Evolutionary conservation across 2,888 invertebrate genomes (phyloP).

Genomic region (Rhogogaster chlorosoma): DNA sequence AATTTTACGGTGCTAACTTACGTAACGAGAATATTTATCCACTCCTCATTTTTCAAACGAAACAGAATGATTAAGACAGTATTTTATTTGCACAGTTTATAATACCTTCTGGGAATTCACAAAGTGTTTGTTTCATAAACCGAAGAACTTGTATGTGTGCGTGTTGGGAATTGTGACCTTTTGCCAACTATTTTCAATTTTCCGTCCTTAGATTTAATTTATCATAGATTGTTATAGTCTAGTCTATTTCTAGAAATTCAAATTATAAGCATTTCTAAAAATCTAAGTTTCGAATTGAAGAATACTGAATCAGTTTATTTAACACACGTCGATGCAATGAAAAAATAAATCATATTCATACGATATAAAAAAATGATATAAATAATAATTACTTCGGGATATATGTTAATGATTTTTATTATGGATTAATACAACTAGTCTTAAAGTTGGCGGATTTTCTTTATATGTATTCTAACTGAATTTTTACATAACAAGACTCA

Average conservation of each 20-base stretch:
- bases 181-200: slow-evolving; percentile 65
- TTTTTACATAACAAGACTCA: slow-evolving; percentile 41
- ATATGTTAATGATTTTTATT: slow-evolving; percentile 2
- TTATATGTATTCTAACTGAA: slow-evolving; percentile 21
- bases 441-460: neutral
- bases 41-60: neutral
- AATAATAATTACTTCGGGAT: neutral
- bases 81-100: slow-evolving; percentile 11
- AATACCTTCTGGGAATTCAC: neutral
- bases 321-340: neutral
- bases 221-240: slow-evolving; percentile 62
- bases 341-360: neutral
- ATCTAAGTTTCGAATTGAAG: neutral
- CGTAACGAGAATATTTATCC: neutral
- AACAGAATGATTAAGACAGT: neutral
- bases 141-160: neutral
- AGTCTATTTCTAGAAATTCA: slow-evolving; percentile 29
- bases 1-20: slow-evolving; percentile 37
- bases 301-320: neutral
- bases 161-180: slow-evolving; percentile 5
- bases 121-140: neutral
- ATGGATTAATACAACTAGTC: neutral
- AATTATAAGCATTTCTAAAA: slow-evolving; percentile 19
- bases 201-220: slow-evolving; percentile 77
- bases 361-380: slow-evolving; percentile 15